A percentile compares a stretch with the other conserved stretches of the same genome.
Evolutionary conservation across 1,140 invertebrate species (phyloP).

Genomic region (Magallana ariakensis): DNA sequence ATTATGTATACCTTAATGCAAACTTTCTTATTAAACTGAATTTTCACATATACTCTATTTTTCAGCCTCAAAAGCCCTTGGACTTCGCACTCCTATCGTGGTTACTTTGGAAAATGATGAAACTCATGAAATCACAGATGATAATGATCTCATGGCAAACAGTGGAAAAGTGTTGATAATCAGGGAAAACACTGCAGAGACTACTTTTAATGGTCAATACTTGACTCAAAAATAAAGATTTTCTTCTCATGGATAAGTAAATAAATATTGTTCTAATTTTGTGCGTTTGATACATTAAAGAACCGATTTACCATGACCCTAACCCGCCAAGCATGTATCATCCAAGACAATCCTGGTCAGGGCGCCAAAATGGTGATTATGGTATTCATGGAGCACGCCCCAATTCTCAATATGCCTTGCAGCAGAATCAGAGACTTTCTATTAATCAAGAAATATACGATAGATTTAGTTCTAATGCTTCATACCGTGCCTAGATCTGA

Average conservation of each 20-base stretch:
- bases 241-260: neutral
- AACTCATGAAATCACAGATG: constrained; percentile 19
- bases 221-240: neutral
- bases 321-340: neutral
- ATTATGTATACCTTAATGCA: no score
- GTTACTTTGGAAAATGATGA: constrained; percentile 1
- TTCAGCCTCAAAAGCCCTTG: constrained; percentile 15
- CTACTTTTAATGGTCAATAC: constrained; percentile 12
- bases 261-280: neutral
- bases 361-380: neutral
- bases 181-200: neutral
- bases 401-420: neutral
- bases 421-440: neutral
- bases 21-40: no score
- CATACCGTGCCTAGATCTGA: neutral
- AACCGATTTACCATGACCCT: neutral
- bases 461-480: neutral
- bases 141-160: neutral
- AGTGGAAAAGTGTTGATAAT: neutral
- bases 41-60: no score
- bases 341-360: neutral
- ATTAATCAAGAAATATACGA: neutral
- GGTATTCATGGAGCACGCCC: neutral
- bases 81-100: neutral
- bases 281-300: neutral